phyloP scores from a whole-genome alignment of 2,113 vertebrate genomes.

The Odontesthes bonariensis region DNA sequence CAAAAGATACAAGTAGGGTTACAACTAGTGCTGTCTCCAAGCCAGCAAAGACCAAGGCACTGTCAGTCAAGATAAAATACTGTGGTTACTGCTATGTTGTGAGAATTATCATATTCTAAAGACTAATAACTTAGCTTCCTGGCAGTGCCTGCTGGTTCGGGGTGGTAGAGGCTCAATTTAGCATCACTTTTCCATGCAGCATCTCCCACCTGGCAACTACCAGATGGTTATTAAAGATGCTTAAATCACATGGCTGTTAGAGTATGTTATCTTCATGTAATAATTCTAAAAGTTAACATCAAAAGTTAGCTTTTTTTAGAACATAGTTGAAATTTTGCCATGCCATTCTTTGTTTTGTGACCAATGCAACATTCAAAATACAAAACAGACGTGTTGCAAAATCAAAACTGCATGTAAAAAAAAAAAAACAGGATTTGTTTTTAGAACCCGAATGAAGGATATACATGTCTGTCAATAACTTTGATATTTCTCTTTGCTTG shows the following conservation, averaged over 20 bases:
- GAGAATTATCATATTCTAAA: conserved; percentile 58
- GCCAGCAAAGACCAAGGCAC: conserved; percentile 32
- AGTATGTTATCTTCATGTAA: background rate
- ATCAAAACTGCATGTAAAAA: no score
- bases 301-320: background rate
- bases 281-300: conserved; percentile 7
- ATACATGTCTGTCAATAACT: no score
- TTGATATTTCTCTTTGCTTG: background rate
- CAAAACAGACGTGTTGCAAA: no score
- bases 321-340: no score
- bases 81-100: conserved; percentile 62
- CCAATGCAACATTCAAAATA: no score
- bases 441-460: no score
- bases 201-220: conserved; percentile 19
- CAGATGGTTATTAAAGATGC: conserved; percentile 29
- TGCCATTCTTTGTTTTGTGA: no score
- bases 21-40: conserved; percentile 25
- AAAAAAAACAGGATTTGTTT: no score
- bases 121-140: conserved; percentile 55
- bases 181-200: conserved; percentile 25
- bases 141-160: conserved; percentile 44
- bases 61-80: conserved; percentile 58
- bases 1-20: conserved; percentile 28
- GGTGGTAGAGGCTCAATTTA: conserved; percentile 43
- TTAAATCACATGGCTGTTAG: conserved; percentile 23